Base-by-base conservation (phyloP, 2,797 vertebrate genomes). In the Dicrostonyx torquatus region DNA sequence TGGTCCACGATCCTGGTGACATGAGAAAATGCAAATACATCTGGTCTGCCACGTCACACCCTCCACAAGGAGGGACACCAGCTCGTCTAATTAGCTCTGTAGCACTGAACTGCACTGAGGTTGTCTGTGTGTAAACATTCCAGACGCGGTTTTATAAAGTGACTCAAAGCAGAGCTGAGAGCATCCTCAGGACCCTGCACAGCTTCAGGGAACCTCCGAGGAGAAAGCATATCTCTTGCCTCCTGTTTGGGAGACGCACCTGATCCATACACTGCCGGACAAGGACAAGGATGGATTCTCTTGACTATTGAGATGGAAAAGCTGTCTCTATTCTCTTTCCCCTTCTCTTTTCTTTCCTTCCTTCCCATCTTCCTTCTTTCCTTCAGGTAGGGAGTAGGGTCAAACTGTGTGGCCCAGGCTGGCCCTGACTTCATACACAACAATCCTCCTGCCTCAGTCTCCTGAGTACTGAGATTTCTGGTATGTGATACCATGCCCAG, bases 81-180 rank as follows among this genome's bases (percentile, higher is more conserved):
- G 64, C 0, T 64, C 72, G n/a, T 72, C 66, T 91, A n/a, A 84
- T 84, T 40, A 43, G n/a, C 58, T 84, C 58, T 83, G n/a, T 2
- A 78, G 64, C 37, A 90, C 53, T 37, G 84, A 8, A 58, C 87
- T 58, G 85, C 37, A 64, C 70, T 37, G 53, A 86, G 62, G 75
- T 43, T 60, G 79, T 62, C 94, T 37, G 18, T 34, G n/a, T 18
- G 55, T 40, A 82, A 87, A 92, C n/a, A 62, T 75, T 31, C n/a
- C 70, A 70, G 37, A 45, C 50, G 1, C 53, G 68, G 94, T 62
- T 95, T 94, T 70, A 86, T 89, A 45, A 90, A 84, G 53, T 93
- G 88, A 93, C 66, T n/a, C 64, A 92, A 70, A 91, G 72, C 55
- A 93, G 94, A 92, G 82, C 31, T 40, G 20, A 79, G 53, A 66